Evolutionary conservation across 2,888 invertebrate genomes (phyloP).

Genomic region (Heliconius ethilla): DNA sequence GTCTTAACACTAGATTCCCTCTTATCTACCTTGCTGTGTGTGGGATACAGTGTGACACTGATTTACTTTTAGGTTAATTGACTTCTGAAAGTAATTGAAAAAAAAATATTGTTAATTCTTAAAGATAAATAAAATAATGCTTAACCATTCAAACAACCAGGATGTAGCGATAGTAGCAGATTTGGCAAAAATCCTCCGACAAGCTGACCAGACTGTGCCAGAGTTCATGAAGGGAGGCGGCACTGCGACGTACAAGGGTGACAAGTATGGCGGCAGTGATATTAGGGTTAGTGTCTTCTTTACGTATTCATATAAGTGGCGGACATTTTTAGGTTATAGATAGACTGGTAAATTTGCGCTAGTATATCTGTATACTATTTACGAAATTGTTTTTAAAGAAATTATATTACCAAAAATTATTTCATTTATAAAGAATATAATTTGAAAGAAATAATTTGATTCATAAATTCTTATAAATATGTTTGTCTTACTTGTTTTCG

Average conservation of each 20-base stretch:
- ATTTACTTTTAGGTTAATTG: no score
- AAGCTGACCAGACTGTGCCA: conserved; percentile 91
- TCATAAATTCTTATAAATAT: not conserved
- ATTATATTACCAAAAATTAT: no score
- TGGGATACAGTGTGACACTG: no score
- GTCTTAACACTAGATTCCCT: no score
- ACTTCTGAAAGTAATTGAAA: no score
- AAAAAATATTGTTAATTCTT: no score
- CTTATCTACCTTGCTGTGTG: no score
- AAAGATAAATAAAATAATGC: not conserved
- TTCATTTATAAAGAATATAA: no score
- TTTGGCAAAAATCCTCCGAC: conserved; percentile 87
- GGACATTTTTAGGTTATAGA: not conserved
- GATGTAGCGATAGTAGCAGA: conserved; percentile 84
- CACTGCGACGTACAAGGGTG: conserved; percentile 74
- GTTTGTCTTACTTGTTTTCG: not conserved
- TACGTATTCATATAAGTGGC: not conserved
- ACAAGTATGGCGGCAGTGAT: conserved; percentile 87
- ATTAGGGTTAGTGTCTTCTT: conserved; percentile 80
- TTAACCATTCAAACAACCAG: conserved; percentile 44
- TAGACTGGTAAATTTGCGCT: no score
- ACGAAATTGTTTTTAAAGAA: no score
- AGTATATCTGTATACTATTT: no score
- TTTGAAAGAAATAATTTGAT: not conserved
- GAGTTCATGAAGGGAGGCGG: conserved; percentile 84